Conservation (phyloP, 2,113 vertebrate genomes). For the Onychostoma macrolepis region DNA sequence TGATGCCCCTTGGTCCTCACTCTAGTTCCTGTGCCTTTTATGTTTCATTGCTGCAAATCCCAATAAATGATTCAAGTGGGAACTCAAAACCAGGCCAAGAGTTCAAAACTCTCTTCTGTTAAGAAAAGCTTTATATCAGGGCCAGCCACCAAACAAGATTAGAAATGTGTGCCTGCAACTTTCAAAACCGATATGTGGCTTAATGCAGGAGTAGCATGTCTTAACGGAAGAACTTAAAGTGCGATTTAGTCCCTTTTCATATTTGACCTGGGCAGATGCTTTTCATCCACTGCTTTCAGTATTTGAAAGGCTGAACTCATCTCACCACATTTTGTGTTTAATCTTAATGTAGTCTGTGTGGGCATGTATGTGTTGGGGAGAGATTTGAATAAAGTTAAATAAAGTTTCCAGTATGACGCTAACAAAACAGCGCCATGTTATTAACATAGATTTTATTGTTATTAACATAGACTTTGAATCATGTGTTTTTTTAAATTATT, state of each 20-base stretch:
- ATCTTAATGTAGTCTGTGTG: not conserved
- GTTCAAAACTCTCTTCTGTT: slow-evolving; percentile 15
- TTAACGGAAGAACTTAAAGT: not conserved
- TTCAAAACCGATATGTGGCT: not conserved
- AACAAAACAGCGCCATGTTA: not conserved
- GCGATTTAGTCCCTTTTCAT: not conserved
- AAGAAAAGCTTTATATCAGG: not conserved
- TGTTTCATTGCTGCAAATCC: not conserved
- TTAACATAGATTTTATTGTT: not conserved
- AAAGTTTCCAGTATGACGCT: not conserved
- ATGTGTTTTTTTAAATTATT: not conserved
- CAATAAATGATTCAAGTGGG: slow-evolving; percentile 37
- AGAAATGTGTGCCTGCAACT: slow-evolving; percentile 1
- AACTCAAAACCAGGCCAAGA: not conserved
- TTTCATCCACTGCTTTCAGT: not conserved
- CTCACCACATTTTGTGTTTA: not conserved
- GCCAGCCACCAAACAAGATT: slow-evolving; percentile 10
- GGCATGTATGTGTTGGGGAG: not conserved
- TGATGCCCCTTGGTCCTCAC: not conserved
- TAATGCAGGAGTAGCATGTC: not conserved
- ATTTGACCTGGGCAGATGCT: not conserved
- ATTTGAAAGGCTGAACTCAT: not conserved
- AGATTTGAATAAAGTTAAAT: not conserved
- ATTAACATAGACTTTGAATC: not conserved
- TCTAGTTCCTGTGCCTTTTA: slow-evolving; percentile 12